Evolutionary conservation across 2,113 vertebrate genomes (phyloP).

Genomic region (Periophthalmodon schlosseri): DNA sequence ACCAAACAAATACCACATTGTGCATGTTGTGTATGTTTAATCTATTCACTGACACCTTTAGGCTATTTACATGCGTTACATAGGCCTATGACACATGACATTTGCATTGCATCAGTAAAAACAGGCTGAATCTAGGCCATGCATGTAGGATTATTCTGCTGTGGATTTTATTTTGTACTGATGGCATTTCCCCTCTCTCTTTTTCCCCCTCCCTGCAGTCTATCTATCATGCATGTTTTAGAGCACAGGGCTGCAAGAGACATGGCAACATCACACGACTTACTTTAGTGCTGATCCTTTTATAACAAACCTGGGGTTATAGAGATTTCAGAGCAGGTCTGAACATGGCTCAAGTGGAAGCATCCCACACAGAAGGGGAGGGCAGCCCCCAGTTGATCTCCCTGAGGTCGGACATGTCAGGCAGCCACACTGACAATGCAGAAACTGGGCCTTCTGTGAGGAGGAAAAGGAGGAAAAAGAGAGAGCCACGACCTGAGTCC

Average conservation of each 20-base stretch:
- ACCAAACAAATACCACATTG: conserved; percentile 12
- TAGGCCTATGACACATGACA: conserved; percentile 6
- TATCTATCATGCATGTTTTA: neutral
- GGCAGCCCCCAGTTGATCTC: conserved; percentile 75
- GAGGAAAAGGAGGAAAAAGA: conserved; percentile 85
- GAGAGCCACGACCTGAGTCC: conserved; percentile 90
- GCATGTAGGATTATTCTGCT: conserved; percentile 20
- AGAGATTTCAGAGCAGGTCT: conserved; percentile 14
- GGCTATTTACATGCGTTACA: neutral
- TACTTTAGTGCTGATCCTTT: conserved; percentile 10
- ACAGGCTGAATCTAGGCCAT: conserved; percentile 42
- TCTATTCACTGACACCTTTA: conserved; percentile 5
- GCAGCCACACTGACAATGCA: conserved; percentile 78
- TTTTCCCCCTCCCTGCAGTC: neutral
- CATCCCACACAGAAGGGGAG: conserved; percentile 63
- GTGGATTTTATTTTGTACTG: conserved; percentile 3
- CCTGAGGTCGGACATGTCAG: conserved; percentile 65
- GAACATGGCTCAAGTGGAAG: conserved; percentile 73
- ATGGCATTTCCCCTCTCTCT: neutral
- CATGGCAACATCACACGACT: conserved; percentile 8
- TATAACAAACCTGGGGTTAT: conserved; percentile 4
- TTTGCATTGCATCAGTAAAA: conserved; percentile 14
- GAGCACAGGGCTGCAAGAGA: conserved; percentile 13
- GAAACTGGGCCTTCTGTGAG: conserved; percentile 83
- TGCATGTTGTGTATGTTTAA: conserved; percentile 37